phyloP scores from a whole-genome alignment of 2,797 vertebrate species.

The Oryzias sinensis region DNA sequence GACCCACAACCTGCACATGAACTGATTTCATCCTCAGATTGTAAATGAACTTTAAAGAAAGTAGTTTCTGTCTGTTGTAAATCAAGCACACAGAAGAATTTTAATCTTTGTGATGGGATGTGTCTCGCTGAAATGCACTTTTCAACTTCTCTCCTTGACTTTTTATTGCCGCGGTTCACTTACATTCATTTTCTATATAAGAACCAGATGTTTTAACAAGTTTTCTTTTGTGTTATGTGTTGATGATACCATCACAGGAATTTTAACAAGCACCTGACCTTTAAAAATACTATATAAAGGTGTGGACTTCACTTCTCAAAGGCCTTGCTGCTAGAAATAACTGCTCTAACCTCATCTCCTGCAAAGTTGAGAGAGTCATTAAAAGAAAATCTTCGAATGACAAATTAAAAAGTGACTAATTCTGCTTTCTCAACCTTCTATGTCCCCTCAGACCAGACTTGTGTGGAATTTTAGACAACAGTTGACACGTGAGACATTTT shows the following conservation, averaged over 20 bases:
- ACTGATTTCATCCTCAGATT: not conserved
- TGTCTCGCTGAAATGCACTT: not conserved
- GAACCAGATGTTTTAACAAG: not conserved
- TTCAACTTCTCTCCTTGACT: not conserved
- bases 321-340: not conserved
- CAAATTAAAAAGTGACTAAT: not conserved
- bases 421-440: not conserved
- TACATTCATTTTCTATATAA: not conserved
- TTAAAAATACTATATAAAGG: not conserved
- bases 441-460: not conserved
- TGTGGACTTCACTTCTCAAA: not conserved
- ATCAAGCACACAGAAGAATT: not conserved
- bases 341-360: not conserved
- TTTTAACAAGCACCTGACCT: not conserved
- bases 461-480: not conserved
- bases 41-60: not conserved
- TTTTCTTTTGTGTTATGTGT: slow-evolving; percentile 1
- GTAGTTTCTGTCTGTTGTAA: not conserved
- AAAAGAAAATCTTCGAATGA: not conserved
- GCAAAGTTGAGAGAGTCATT: not conserved
- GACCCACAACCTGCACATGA: slow-evolving; percentile 5
- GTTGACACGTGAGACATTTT: not conserved
- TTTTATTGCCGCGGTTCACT: not conserved
- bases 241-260: not conserved
- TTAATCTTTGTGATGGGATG: not conserved